Conservation (phyloP, 2,797 vertebrate genomes). For the Alectoris magna region DNA sequence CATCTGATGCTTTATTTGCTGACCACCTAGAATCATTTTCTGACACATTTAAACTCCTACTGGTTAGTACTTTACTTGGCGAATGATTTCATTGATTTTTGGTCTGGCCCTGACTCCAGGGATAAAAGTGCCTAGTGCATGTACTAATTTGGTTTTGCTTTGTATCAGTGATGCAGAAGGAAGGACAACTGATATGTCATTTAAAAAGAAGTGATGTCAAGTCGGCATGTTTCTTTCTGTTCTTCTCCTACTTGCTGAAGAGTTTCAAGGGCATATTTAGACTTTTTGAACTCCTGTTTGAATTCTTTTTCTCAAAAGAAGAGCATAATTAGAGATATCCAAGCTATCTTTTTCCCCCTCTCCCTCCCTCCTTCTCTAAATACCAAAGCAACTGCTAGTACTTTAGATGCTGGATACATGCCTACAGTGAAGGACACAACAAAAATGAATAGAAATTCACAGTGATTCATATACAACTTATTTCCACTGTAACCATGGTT, state of each 20-base stretch:
- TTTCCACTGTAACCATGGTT: conserved; percentile 75
- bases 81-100: conserved; percentile 36
- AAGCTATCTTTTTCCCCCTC: background rate
- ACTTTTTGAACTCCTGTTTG: background rate
- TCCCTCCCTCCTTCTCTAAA: background rate
- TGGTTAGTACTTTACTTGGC: conserved; percentile 1
- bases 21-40: background rate
- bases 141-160: conserved; percentile 15
- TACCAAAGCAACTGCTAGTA: background rate
- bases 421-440: conserved; percentile 41
- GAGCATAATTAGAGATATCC: background rate
- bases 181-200: background rate
- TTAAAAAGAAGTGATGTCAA: conserved; percentile 4
- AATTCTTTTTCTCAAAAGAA: background rate
- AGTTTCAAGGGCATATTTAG: background rate
- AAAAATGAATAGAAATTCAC: conserved; percentile 56
- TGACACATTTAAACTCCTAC: conserved; percentile 1
- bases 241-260: conserved; percentile 1
- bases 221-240: background rate
- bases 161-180: background rate
- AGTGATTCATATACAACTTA: conserved; percentile 48
- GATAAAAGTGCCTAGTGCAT: background rate
- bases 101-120: background rate
- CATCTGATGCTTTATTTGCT: background rate
- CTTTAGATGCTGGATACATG: conserved; percentile 1